Evolutionary conservation across 2,113 vertebrate genomes (phyloP), one percentile per base, ranked within the genome.

Genomic region (Microcebus jonahi): DNA sequence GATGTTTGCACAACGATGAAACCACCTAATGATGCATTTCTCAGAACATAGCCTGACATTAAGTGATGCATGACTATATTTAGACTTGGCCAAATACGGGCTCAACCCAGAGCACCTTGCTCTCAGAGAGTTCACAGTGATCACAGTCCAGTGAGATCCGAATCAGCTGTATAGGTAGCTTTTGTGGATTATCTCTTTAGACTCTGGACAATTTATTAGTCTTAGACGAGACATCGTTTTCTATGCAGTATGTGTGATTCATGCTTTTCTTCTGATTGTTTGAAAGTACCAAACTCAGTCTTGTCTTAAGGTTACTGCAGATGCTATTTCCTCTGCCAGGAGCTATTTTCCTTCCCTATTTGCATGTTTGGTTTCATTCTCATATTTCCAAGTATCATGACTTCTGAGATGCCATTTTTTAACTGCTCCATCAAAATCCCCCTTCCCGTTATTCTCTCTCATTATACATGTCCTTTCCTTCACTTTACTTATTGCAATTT

Each of bases 181-280:
- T 9, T 31, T 59, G 15, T 79, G 25, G n/a, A 59, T 53, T 67
- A 82, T 61, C 68, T 95, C 71, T 89, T 59, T 79, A 95, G 61
- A 70, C 11, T 25, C 29, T 42, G 20, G 31, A 7, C 57, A 90
- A 67, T 63, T 55, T 86, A 53, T 77, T 67, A 67, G 59, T 71
- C 11, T 65, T 85, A 84, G 5, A 39, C 1, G 48, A 53, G 45
- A 39, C 8, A 67, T 34, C 27, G 14, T 95, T 91, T 89, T 91
- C 68, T 63, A n/a, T 82, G 8, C 12, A 8, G 6, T 71, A 25
- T 79, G 42, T 92, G 68, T 71, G 79, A 97, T 31, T 82, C 73
- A 79, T 34, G 87, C 42, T 50, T 82, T 88, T 70, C 79, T 94
- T 95, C 42, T 75, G 59, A 63, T 79, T 77, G 55, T 89, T 96